Base-by-base conservation (phyloP, 1,140 invertebrate genomes). In the Bombus cullumanus region DNA sequence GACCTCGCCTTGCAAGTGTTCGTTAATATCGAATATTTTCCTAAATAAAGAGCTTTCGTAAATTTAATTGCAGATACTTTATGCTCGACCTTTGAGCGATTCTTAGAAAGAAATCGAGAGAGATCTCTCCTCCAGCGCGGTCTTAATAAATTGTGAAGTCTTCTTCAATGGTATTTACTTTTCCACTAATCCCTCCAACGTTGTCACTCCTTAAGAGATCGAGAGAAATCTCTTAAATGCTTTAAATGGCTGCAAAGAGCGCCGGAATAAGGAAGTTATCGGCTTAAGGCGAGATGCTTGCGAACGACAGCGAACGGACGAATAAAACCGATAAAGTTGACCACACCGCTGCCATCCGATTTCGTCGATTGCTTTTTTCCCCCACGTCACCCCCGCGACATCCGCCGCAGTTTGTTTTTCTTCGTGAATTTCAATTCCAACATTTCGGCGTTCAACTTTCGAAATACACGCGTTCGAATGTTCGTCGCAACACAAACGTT, bases 251-350 rank as follows among this genome's bases (percentile, higher is more conserved):
- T 81, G 86, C 53, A 69, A 81, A 87, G 78, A 74, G 83, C 76
- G n/a, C 25, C 37, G 76, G 79, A 71, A 69, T 88, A 84, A 89
- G 83, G 83, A 88, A 89, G 74, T 89, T 89, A 89, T 89, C 86
- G 80, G 86, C 77, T 88, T 81, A 87, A 80, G 77, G 66, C 68
- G 34, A 74, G 71, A 57, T 37, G 69, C 64, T 15, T 53, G n/a
- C 31, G 71, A 66, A 81, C 72, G 72, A 77, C 68, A 73, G n/a
- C 71, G 13, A 37, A 18, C 43, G 31, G 62, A 15, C 57, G 69
- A 74, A 41, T 53, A 81, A 81, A 81, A 75, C 84, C 78, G n/a
- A 81, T 66, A 57, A 64, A 74, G 74, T 18, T 74, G 62, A 34
- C 59, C 59, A 47, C 28, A 5, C 43, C 12, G 37, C 47, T 31